Evolutionary conservation across 2,113 vertebrate species (phyloP).

Genomic region (Hippocampus barbouri): DNA sequence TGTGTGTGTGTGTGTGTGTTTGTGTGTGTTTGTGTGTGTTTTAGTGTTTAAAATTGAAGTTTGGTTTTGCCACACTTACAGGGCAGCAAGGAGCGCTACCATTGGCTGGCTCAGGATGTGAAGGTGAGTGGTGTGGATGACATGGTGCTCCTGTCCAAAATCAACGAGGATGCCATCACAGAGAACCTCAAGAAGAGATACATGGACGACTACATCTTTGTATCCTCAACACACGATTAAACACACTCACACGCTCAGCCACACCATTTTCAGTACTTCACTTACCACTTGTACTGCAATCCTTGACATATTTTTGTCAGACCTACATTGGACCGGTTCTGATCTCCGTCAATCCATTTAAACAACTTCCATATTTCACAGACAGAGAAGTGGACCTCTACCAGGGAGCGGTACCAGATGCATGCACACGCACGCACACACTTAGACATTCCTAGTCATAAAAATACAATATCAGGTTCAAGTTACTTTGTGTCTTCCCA

Average conservation of each 20-base stretch:
- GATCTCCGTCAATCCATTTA: slow-evolving; percentile 82
- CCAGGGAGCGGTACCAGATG: slow-evolving; percentile 75
- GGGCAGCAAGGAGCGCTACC: slow-evolving; percentile 81
- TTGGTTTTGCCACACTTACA: slow-evolving; percentile 32
- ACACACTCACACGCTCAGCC: background rate
- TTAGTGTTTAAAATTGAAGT: background rate
- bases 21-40: background rate
- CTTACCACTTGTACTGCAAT: background rate
- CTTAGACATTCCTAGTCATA: background rate
- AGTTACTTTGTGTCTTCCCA: background rate
- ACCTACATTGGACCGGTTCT: slow-evolving; percentile 81
- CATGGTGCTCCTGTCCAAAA: slow-evolving; percentile 82
- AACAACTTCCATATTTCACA: slow-evolving; percentile 79
- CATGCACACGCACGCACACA: background rate
- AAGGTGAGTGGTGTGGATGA: slow-evolving; percentile 81
- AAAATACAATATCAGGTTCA: background rate
- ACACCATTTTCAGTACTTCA: too few species aligned
- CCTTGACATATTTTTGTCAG: slow-evolving; percentile 61
- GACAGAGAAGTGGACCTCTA: slow-evolving; percentile 80
- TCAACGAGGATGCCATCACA: slow-evolving; percentile 81
- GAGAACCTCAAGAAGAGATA: slow-evolving; percentile 83
- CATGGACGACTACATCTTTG: slow-evolving; percentile 83
- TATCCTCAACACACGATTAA: slow-evolving; percentile 60
- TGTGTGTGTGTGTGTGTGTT: background rate
- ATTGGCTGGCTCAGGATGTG: slow-evolving; percentile 82